Percentiles rank a stretch among this genome's conserved stretches.
These are phyloP conservation scores for Calyptomena viridis DNA, from an alignment of 2,113 vertebrate species.

Conservation along the genomic window DNA sequence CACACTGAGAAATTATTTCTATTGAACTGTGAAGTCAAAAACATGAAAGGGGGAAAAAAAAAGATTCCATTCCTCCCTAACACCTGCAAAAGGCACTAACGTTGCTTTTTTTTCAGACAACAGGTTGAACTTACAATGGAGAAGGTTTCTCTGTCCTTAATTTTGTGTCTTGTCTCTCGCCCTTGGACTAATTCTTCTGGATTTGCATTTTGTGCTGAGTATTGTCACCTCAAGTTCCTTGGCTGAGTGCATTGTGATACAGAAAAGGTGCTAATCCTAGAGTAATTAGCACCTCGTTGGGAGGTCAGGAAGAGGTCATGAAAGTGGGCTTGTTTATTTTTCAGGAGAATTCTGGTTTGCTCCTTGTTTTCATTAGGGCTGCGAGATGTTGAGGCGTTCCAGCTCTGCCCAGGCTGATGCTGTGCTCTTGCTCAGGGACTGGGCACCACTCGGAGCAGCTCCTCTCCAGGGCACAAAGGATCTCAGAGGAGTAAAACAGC, in stretches of 20 bases:
- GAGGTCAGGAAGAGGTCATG: slow-evolving; percentile 60
- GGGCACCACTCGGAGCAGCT: not conserved
- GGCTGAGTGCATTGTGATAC: slow-evolving; percentile 38
- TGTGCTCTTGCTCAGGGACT: not conserved
- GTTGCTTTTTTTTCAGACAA: not conserved
- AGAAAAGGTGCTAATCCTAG: slow-evolving; percentile 73
- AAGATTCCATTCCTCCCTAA: not conserved
- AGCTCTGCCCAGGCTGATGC: not conserved
- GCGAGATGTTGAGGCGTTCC: slow-evolving; percentile 23
- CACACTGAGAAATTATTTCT: not conserved
- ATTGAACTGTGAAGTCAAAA: not conserved
- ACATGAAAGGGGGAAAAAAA: not conserved
- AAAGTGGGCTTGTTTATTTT: slow-evolving; percentile 57
- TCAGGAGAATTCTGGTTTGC: slow-evolving; percentile 38
- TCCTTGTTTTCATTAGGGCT: slow-evolving; percentile 64
- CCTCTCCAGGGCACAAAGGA: not conserved
- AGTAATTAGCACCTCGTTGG: slow-evolving; percentile 75
- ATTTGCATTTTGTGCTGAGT: not conserved
- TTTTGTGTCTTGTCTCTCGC: not conserved
- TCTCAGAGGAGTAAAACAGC: not conserved
- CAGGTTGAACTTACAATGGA: not conserved
- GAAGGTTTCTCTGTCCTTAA: not conserved
- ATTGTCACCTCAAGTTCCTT: slow-evolving; percentile 47
- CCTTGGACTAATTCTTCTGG: slow-evolving; percentile 19
- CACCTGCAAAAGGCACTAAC: not conserved